These are phyloP conservation scores for Phoeniculus purpureus DNA, from an alignment of 2,797 vertebrate genomes.

Conservation along the genomic window DNA sequence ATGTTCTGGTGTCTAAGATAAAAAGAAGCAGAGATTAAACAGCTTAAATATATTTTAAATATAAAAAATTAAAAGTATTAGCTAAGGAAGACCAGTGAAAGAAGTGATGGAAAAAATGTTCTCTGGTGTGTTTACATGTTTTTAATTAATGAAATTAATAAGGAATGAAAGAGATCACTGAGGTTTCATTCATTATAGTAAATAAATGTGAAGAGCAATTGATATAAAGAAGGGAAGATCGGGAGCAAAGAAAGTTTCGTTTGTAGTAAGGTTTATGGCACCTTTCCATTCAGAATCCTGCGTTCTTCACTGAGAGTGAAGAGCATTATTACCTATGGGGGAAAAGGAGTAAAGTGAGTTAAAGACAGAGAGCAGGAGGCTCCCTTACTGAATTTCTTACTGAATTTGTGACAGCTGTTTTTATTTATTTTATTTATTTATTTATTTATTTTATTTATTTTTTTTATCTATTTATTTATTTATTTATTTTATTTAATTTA, in stretches of 20 bases:
- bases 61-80: background rate
- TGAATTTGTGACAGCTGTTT: background rate
- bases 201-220: background rate
- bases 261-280: background rate
- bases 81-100: background rate
- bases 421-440: too few relatives aligned
- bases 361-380: background rate
- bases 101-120: background rate
- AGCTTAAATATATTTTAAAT: background rate
- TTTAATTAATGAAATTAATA: background rate
- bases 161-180: background rate
- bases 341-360: background rate
- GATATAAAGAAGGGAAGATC: background rate
- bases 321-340: background rate
- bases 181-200: background rate
- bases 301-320: background rate
- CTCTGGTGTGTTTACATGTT: background rate
- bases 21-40: background rate
- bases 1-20: background rate
- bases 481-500: too few relatives aligned
- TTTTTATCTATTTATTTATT: too few relatives aligned
- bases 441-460: too few relatives aligned
- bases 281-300: background rate
- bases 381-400: background rate
- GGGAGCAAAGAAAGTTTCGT: background rate